A percentile compares a stretch with the other conserved stretches of the same genome.
These are phyloP conservation scores for Sarcophilus harrisii DNA, from an alignment of 2,797 vertebrate genomes.

Conservation along the genomic window DNA sequence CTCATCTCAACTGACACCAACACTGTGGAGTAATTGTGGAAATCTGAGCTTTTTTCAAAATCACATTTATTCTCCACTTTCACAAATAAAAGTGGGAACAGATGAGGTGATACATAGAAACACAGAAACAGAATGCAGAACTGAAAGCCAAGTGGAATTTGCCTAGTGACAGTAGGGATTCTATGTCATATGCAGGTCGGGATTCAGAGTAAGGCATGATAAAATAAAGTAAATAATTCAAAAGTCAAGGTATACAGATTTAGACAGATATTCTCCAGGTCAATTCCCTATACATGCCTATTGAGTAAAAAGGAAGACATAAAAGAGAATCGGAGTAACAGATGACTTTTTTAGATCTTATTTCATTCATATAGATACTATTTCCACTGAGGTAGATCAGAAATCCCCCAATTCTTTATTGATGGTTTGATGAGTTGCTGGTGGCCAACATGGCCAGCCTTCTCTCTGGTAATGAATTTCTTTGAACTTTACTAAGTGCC, in stretches of 20 bases:
- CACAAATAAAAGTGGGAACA: neutral
- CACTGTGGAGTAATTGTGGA: neutral
- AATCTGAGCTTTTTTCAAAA: conserved; percentile 42
- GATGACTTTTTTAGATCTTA: neutral
- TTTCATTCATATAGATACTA: neutral
- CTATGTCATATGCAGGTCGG: neutral
- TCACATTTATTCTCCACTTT: conserved; percentile 4
- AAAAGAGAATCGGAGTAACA: neutral
- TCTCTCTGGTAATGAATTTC: neutral
- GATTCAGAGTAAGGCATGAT: neutral
- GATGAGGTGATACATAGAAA: conserved; percentile 4
- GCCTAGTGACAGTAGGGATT: neutral
- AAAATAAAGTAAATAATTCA: neutral
- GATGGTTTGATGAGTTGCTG: neutral
- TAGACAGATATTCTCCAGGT: neutral
- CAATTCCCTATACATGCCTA: neutral
- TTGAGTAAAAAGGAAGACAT: neutral
- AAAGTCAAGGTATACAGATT: neutral
- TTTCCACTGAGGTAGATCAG: too few species aligned
- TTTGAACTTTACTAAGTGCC: too few species aligned
- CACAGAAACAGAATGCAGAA: neutral
- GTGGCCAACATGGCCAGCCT: too few species aligned
- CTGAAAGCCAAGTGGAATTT: neutral
- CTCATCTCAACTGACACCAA: neutral
- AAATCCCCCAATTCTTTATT: neutral